Evolutionary conservation across 2,888 invertebrate species (phyloP).

Genomic region (Leptura quadrifasciata): DNA sequence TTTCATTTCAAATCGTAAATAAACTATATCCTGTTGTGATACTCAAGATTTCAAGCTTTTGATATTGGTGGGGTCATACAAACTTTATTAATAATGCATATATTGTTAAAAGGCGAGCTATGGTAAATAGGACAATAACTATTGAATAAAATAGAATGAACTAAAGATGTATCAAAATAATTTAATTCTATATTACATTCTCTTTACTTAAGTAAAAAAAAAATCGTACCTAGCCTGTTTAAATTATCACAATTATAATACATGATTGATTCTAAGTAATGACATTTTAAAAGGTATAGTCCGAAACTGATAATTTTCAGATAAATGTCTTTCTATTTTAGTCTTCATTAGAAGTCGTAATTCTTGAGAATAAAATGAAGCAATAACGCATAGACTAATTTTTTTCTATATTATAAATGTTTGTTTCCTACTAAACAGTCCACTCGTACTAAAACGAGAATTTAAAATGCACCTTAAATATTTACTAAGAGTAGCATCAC

Average conservation of each 20-base stretch:
- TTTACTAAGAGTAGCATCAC: too few species aligned
- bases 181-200: background rate
- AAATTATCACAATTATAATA: background rate
- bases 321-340: background rate
- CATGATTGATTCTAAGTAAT: background rate
- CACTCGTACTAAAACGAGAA: background rate
- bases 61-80: too few species aligned
- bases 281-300: background rate
- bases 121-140: background rate
- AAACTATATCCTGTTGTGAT: too few species aligned
- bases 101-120: too few species aligned
- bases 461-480: too few species aligned
- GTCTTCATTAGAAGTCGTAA: background rate
- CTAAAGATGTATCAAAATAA: background rate
- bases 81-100: too few species aligned
- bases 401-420: background rate
- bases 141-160: background rate
- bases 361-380: background rate
- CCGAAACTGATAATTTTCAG: background rate
- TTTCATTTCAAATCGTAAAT: too few species aligned
- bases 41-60: too few species aligned
- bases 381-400: background rate
- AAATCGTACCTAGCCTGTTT: too few species aligned
- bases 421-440: slow-evolving; percentile 3
- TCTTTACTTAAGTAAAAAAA: too few species aligned